Percentiles rank a stretch among this genome's conserved stretches.
Conservation (phyloP, 2,113 vertebrate species). For the Ptilonorhynchus violaceus region DNA sequence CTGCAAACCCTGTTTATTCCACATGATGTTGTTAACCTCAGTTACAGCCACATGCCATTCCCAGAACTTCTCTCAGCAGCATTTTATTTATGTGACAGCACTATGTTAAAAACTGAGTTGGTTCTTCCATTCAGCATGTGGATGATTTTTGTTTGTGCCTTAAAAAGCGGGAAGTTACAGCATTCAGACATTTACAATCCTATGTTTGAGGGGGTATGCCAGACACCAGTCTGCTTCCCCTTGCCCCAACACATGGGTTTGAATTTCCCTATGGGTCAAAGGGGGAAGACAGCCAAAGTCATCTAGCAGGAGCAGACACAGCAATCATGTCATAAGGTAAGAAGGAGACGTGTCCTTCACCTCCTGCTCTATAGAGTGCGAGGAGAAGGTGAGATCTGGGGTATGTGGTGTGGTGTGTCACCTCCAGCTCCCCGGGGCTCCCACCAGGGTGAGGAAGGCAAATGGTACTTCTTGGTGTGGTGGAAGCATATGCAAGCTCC, state of each 20-base stretch:
- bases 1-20: constrained; percentile 22
- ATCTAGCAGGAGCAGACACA: neutral
- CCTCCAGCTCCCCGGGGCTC: neutral
- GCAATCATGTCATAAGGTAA: accelerated
- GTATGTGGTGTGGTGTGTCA: neutral
- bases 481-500: neutral
- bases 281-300: neutral
- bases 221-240: neutral
- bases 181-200: neutral
- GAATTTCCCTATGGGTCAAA: neutral
- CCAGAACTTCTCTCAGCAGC: neutral
- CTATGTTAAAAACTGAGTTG: neutral
- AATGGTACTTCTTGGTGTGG: neutral
- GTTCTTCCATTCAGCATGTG: neutral
- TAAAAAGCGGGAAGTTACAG: neutral
- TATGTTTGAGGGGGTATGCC: neutral
- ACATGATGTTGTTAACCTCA: neutral
- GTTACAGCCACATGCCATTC: neutral
- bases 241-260: neutral
- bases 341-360: accelerated
- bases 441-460: neutral
- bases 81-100: neutral
- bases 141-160: neutral
- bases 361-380: accelerated
- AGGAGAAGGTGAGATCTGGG: neutral